These are phyloP conservation scores for Carcinoscorpius rotundicauda DNA, from an alignment of 1,140 invertebrate species.

Conservation along the genomic window DNA sequence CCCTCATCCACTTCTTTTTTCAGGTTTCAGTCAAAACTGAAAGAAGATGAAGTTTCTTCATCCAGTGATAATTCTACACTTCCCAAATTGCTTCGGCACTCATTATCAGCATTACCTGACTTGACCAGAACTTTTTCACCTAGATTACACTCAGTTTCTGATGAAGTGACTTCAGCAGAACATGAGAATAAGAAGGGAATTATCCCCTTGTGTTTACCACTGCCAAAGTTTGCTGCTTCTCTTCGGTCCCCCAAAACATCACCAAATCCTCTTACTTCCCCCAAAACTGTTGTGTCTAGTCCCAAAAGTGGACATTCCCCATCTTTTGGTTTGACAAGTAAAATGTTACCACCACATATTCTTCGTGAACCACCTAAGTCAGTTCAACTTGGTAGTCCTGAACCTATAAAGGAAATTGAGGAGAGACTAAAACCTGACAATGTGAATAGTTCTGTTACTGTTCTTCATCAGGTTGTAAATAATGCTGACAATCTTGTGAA, in stretches of 20 bases:
- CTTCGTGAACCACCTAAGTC: not conserved
- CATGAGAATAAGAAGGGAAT: conserved; percentile 15
- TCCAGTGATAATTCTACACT: no score
- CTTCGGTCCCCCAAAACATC: conserved; percentile 23
- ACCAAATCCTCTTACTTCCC: conserved; percentile 20
- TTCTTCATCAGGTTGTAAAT: not conserved
- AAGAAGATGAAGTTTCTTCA: no score
- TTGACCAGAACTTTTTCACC: no score
- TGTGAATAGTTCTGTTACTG: not conserved
- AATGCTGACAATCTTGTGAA: not conserved
- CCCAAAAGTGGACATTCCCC: conserved; percentile 17
- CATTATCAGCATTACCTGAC: no score
- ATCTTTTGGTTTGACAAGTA: not conserved
- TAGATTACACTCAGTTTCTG: not conserved
- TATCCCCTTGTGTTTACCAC: conserved; percentile 55
- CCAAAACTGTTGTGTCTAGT: conserved; percentile 20
- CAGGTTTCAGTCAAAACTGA: no score
- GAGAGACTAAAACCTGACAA: not conserved
- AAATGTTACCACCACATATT: not conserved
- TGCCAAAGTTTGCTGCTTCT: conserved; percentile 69
- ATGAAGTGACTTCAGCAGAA: not conserved
- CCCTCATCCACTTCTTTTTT: no score
- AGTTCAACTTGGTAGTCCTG: not conserved
- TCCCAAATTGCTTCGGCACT: no score
- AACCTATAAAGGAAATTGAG: not conserved